Conservation (phyloP, 2,888 invertebrate genomes). For the Catocala sponsa region DNA sequence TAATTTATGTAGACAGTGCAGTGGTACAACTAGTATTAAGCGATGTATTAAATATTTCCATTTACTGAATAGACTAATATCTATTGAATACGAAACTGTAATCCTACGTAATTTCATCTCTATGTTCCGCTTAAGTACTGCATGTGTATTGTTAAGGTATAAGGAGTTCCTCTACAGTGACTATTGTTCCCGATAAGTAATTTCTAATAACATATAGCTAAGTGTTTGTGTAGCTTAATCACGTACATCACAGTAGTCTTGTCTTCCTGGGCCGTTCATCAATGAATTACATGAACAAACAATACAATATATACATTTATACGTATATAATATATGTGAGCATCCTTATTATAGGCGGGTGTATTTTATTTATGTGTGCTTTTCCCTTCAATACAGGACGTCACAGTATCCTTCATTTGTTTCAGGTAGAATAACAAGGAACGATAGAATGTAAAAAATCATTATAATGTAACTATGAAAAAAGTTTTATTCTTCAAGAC, state of each 20-base stretch:
- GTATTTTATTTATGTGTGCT: conserved; percentile 4
- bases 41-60: conserved; percentile 20
- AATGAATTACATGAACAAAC: conserved; percentile 32
- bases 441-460: conserved; percentile 67
- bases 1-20: conserved; percentile 6
- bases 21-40: conserved; percentile 5
- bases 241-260: conserved; percentile 19
- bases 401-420: conserved; percentile 54
- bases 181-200: conserved; percentile 37
- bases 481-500: conserved; percentile 74
- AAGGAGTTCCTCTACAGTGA: conserved; percentile 39
- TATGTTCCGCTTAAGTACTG: conserved; percentile 38
- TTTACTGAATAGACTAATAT: conserved; percentile 47
- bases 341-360: neutral
- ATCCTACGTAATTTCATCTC: conserved; percentile 41
- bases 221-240: conserved; percentile 28
- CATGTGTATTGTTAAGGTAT: conserved; percentile 37
- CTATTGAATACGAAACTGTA: conserved; percentile 35
- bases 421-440: conserved; percentile 67
- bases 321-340: neutral
- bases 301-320: conserved; percentile 20
- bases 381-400: conserved; percentile 12
- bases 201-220: conserved; percentile 18
- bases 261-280: conserved; percentile 21
- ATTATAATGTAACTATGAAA: conserved; percentile 86